phyloP scores from a whole-genome alignment of 1,140 invertebrate genomes.

The Trachelipus rathkii region DNA sequence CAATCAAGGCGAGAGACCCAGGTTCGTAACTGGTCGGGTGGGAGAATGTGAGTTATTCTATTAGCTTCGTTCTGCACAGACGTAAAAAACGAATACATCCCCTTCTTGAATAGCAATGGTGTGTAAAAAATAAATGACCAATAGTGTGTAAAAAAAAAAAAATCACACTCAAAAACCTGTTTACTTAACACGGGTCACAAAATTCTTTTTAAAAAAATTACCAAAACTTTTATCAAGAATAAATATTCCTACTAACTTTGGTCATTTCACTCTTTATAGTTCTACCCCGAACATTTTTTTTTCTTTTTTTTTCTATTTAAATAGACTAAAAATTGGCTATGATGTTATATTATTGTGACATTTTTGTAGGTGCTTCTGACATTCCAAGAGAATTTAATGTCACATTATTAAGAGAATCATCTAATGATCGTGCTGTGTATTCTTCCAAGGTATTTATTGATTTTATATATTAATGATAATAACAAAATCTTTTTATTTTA shows the following conservation, averaged over 20 bases:
- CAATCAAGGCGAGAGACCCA: too few relatives aligned
- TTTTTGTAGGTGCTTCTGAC: background rate
- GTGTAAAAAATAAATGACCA: too few relatives aligned
- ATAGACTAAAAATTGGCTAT: background rate
- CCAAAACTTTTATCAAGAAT: background rate
- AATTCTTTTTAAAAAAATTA: background rate
- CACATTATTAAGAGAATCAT: background rate
- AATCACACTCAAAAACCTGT: too few relatives aligned
- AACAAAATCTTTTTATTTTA: background rate
- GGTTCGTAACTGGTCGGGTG: too few relatives aligned
- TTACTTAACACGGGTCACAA: too few relatives aligned
- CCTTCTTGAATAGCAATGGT: too few relatives aligned
- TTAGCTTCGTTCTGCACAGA: too few relatives aligned
- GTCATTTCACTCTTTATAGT: background rate
- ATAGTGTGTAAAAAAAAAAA: too few relatives aligned
- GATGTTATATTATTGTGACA: background rate
- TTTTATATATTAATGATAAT: background rate
- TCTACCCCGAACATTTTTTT: background rate
- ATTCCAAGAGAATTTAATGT: conserved; percentile 16
- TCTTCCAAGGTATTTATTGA: conserved; percentile 6
- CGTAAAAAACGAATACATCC: too few relatives aligned
- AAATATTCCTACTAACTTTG: background rate
- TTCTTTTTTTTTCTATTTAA: background rate
- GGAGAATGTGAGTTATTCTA: too few relatives aligned
- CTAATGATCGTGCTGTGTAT: background rate